These are phyloP conservation scores for Rallus crepitans DNA, from an alignment of 2,797 vertebrate genomes.

Conservation along the genomic window DNA sequence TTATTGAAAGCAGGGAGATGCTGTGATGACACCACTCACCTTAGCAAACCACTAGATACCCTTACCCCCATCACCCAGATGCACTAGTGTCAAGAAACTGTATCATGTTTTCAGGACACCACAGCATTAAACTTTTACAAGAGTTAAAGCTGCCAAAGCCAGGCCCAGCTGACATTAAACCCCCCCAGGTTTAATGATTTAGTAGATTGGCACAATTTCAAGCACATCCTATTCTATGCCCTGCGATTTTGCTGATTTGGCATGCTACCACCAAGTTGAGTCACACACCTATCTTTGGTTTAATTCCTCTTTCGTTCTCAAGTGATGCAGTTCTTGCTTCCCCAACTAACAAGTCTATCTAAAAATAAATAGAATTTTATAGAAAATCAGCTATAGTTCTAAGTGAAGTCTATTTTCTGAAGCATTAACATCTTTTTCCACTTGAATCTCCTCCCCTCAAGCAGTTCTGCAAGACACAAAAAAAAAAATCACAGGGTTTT, in stretches of 20 bases:
- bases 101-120: slow-evolving; percentile 54
- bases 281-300: neutral
- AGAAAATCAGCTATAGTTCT: neutral
- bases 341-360: neutral
- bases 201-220: neutral
- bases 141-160: slow-evolving; percentile 59
- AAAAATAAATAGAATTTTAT: neutral
- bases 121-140: slow-evolving; percentile 72
- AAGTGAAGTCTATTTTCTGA: neutral
- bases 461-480: neutral
- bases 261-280: neutral
- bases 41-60: slow-evolving; percentile 28
- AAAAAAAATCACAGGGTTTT: neutral
- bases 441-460: neutral
- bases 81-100: slow-evolving; percentile 18
- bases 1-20: slow-evolving; percentile 15
- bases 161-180: slow-evolving; percentile 24
- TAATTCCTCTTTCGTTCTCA: neutral
- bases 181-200: slow-evolving; percentile 39
- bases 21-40: slow-evolving; percentile 10
- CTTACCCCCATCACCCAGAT: slow-evolving; percentile 22
- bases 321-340: neutral
- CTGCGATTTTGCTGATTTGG: neutral
- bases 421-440: neutral
- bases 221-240: neutral